Evolutionary conservation across 1,140 invertebrate genomes (phyloP), one percentile per base, ranked within the genome.

Genomic region (Drosophila leontia): DNA sequence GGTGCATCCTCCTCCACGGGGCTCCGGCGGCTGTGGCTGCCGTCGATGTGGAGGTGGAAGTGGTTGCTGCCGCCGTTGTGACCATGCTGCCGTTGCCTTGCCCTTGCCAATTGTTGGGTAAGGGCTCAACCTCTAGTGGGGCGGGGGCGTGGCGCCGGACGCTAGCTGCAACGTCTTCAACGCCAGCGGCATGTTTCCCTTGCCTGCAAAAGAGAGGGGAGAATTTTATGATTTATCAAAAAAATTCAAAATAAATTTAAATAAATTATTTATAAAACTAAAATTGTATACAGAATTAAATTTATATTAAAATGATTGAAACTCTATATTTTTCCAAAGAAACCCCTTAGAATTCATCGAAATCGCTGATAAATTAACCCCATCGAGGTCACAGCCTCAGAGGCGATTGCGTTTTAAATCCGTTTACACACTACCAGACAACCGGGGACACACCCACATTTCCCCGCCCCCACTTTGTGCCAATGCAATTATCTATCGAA

Each of bases 401-500:
- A 37, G 51, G 34, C 51, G 53, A 67, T 45, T 63, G 48, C 4
- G 29, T 64, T 80, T 19, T 57, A 57, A 64, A 80, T 69, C 50
- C 44, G 57, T 67, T 75, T 81, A 64, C 80, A 78, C 34, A 37
- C 51, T 53, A 60, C 41, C 7, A 42, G 12, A 41, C 12, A 53
- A 12, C 35, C 37, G 13, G 7, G 55, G 7, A 35, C 13, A 61
- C 19, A 37, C 29, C 51, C 26, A 51, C 58, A 19, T 19, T 55
- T 0, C 12, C n/a, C 11, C 26, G 26, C 5, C 5, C 26, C 26
- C 70, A 62, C 63, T 81, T 63, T 58, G 56, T 50, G 70, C 65
- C 69, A 72, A 79, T 82, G 79, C 78, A 86, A 86, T 86, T 86
- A 86, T 86, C 82, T 86, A 86, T 86, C 75, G 12, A 9, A 7